Percentiles rank a stretch among this genome's conserved stretches.
Evolutionary conservation across 1,140 invertebrate genomes (phyloP).

Genomic region (Drosophila subobscura): DNA sequence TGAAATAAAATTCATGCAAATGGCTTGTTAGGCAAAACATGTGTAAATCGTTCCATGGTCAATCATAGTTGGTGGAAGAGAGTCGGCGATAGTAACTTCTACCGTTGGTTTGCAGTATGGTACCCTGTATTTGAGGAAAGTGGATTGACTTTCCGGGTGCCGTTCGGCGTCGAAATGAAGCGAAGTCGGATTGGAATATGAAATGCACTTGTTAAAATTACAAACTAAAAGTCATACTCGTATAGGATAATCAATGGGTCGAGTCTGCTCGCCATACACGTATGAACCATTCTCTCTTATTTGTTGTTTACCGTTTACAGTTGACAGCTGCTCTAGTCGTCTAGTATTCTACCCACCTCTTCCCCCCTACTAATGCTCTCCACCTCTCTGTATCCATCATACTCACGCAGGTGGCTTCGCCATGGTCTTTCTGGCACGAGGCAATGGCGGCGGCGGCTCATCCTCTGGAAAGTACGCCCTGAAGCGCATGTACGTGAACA

Average conservation of each 20-base stretch:
- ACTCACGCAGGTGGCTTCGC: slow-evolving; percentile 92
- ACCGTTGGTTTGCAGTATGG: neutral
- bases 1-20: slow-evolving; percentile 56
- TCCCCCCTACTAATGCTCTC: slow-evolving; percentile 18
- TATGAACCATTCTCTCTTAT: slow-evolving; percentile 1
- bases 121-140: slow-evolving; percentile 13
- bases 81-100: slow-evolving; percentile 21
- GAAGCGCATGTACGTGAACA: slow-evolving; percentile 97
- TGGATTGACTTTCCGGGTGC: neutral
- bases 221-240: neutral
- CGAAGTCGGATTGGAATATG: neutral
- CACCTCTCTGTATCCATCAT: neutral
- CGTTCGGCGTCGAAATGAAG: neutral
- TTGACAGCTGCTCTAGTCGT: slow-evolving; percentile 54
- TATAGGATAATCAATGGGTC: slow-evolving; percentile 3
- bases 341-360: slow-evolving; percentile 17
- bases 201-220: neutral
- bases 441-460: slow-evolving; percentile 85
- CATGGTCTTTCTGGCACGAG: slow-evolving; percentile 94
- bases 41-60: slow-evolving; percentile 49
- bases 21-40: slow-evolving; percentile 38
- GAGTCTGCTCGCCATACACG: neutral
- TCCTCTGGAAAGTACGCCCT: slow-evolving; percentile 89
- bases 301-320: slow-evolving; percentile 46
- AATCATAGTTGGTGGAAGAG: slow-evolving; percentile 11